Percentiles rank a stretch among this genome's conserved stretches.
These are phyloP conservation scores for Varanus salvator DNA, from an alignment of 2,113 vertebrate genomes.

Conservation along the genomic window DNA sequence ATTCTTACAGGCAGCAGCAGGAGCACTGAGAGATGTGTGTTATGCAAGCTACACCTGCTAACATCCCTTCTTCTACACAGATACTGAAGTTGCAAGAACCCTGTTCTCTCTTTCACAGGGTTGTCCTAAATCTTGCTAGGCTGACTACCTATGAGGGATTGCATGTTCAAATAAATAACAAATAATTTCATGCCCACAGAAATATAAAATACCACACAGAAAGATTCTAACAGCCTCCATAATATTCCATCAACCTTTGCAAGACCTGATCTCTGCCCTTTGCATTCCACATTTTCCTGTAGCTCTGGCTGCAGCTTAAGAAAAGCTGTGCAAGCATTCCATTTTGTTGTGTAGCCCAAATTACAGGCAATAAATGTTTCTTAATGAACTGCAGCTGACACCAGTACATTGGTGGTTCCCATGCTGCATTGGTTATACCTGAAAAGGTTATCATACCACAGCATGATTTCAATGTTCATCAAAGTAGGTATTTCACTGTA, in stretches of 20 bases:
- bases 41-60: not conserved
- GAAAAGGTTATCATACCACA: not conserved
- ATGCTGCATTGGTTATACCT: not conserved
- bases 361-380: conserved; percentile 6
- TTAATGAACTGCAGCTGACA: not conserved
- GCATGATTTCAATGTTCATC: not conserved
- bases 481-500: not conserved
- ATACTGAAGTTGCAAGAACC: not conserved
- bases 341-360: not conserved
- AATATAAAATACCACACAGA: not conserved
- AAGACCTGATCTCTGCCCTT: not conserved
- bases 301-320: not conserved
- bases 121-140: not conserved
- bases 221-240: not conserved
- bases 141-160: not conserved
- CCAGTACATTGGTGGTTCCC: not conserved
- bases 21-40: not conserved
- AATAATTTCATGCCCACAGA: not conserved
- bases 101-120: not conserved
- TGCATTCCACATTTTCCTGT: not conserved
- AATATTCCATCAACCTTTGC: not conserved
- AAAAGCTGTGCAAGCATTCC: not conserved
- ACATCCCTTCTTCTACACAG: not conserved
- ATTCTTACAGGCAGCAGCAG: not conserved
- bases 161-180: not conserved